Base-by-base conservation (phyloP, 2,797 vertebrate genomes). In the Champsocephalus gunnari region DNA sequence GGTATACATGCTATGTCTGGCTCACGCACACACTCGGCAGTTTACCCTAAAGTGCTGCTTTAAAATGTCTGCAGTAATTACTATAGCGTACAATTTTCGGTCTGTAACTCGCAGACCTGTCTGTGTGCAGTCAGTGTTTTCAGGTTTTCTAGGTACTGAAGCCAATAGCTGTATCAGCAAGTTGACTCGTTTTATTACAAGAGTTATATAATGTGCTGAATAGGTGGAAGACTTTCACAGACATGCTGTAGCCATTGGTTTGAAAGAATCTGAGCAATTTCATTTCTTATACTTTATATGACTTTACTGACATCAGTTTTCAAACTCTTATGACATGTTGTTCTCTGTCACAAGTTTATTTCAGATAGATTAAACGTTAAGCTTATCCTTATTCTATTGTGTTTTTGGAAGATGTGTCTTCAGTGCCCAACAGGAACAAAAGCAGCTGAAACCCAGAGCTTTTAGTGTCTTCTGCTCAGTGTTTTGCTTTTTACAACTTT, bases 21-120 rank as follows among this genome's bases (percentile, higher is more conserved):
- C 75, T 83, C 73, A 85, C 32, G 84, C 79, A 77, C 79, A 78
- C 68, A 82, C 87, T 73, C 83, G 3, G 82, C 86, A 88, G 78
- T 88, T 89, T 82, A 80, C 63, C 75, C 84, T 67, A 74, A 87
- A 92, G 84, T 85, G 81, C 87, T 82, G 85, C 81, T 89, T 89
- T 82, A 83, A 90, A 89, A 89, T 67, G 79, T 89, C 85, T 72
- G 71, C 90, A 71, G 77, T 80, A 82, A 89, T 93, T 90, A 85
- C 63, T 72, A 62, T 53, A 45, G 75, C 58, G 55, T 81, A 66
- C 65, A 62, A 60, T 79, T 80, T 87, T 74, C 60, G 66, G 82
- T 77, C 66, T 73, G 71, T 47, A 80, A 61, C 62, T 67, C 9
- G 0, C 77, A 85, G 72, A 66, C 44, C 56, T 65, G 81, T 88